A percentile compares a stretch with the other conserved stretches of the same genome.
Evolutionary conservation across 2,888 invertebrate species (phyloP).

Genomic region (Drosophila pullipes): DNA sequence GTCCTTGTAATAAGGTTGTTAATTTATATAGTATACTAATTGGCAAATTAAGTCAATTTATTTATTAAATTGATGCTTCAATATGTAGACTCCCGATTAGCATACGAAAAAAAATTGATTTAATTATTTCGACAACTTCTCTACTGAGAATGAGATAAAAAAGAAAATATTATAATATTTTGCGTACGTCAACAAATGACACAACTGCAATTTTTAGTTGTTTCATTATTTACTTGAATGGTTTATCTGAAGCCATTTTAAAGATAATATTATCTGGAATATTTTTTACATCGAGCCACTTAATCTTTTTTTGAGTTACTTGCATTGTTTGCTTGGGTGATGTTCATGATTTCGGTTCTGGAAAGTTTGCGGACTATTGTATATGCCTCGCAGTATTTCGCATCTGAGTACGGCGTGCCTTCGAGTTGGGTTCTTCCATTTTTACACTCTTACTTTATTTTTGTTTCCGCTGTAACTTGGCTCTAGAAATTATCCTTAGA

Average conservation of each 20-base stretch:
- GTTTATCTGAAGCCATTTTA: neutral
- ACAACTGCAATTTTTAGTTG: neutral
- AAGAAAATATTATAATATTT: neutral
- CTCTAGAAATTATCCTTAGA: slow-evolving; percentile 48
- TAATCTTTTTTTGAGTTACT: no score
- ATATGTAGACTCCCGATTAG: neutral
- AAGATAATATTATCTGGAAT: neutral
- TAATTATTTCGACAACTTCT: neutral
- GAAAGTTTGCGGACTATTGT: neutral
- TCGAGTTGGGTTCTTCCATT: neutral
- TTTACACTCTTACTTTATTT: neutral
- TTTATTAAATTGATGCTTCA: neutral
- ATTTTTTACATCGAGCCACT: neutral
- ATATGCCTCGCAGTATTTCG: no score
- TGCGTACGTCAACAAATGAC: neutral
- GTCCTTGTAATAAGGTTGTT: neutral
- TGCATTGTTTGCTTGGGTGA: neutral
- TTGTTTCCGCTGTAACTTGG: slow-evolving; percentile 12
- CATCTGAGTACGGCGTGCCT: neutral
- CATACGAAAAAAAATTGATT: neutral
- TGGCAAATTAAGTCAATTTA: neutral
- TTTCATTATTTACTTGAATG: neutral
- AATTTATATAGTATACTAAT: neutral
- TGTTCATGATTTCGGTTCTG: neutral
- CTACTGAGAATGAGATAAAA: neutral